Conservation (phyloP, 2,113 vertebrate species). For the Corynorhinus townsendii region DNA sequence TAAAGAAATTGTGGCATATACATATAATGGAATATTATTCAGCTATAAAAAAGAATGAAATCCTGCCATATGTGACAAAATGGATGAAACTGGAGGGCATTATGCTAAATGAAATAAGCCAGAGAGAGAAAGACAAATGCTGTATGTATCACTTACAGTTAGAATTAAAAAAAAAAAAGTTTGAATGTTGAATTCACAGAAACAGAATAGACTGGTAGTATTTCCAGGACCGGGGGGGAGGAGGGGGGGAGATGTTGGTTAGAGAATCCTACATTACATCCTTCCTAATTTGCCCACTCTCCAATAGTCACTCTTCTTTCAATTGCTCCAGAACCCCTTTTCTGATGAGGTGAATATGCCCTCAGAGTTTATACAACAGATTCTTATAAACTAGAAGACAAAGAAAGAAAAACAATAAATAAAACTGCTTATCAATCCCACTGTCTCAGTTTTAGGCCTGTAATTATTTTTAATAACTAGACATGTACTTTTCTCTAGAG, state of each 20-base stretch:
- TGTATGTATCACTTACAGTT: neutral
- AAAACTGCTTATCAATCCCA: neutral
- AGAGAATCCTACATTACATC: neutral
- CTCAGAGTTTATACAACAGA: neutral
- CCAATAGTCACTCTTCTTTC: neutral
- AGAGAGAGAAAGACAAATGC: neutral
- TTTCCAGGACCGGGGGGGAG: neutral
- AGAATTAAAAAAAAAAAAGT: neutral
- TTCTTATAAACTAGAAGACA: neutral
- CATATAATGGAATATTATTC: neutral
- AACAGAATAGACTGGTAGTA: neutral
- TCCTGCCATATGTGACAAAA: neutral
- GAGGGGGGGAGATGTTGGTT: neutral
- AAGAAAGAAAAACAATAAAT: neutral
- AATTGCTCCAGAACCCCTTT: neutral
- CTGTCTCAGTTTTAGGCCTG: neutral
- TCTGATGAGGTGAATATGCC: neutral
- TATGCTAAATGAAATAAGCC: neutral
- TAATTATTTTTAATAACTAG: neutral
- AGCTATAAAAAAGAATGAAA: neutral
- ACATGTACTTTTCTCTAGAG: neutral
- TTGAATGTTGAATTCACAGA: neutral
- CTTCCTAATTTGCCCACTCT: neutral
- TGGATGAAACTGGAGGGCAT: neutral
- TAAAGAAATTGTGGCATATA: neutral